Evolutionary conservation across 64 coral and sea anemone genomes (phyloP), one percentile per base, ranked within the genome.

Genomic region (Platygyra sinensis): DNA sequence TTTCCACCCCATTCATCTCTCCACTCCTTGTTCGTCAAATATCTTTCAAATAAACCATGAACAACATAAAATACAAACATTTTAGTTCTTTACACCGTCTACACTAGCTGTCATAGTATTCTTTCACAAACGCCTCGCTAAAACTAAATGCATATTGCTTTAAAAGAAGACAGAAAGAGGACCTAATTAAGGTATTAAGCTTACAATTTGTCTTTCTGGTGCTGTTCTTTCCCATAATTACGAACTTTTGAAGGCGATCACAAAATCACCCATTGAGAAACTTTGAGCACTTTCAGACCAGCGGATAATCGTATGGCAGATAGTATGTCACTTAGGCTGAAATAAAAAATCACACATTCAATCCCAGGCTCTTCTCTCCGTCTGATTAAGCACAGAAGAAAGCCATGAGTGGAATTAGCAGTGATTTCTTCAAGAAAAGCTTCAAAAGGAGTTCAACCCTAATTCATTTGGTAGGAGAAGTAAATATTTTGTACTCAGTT

Each of bases 181-280:
- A 46, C 36, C 10, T 83, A 30, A 11, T 42, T 60, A 67, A 67
- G 8, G 36, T 8, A 42, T 63, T 20, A 22, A 61, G 33, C 95
- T 96, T 89, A 99, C 97, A 99, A 72, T 96, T 99, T 99, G 67
- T 99, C 97, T 88, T 99, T 99, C 52, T 99, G 97, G 69, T 99
- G 97, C 78, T 99, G 97, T 59, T 95, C 87, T 99, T 99, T n/a
- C 97, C 97, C 97, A 99, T 99, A 54, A 78, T 86, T 14, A 32
- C 71, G 1, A 71, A 74, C 28, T 42, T 50, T 8, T 42, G 17
- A 8, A 0, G 15, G 27, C 2, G 29, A 27, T 18, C 22, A 51
- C 0, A 74, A 18, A 60, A 20, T 69, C 19, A 25, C 42, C 6
- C 39, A 39, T 5, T 2, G 28, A 16, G 30, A 30, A 8, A 33